Base-by-base conservation (phyloP, 2,797 vertebrate species). In the Enteromius viviparus region DNA sequence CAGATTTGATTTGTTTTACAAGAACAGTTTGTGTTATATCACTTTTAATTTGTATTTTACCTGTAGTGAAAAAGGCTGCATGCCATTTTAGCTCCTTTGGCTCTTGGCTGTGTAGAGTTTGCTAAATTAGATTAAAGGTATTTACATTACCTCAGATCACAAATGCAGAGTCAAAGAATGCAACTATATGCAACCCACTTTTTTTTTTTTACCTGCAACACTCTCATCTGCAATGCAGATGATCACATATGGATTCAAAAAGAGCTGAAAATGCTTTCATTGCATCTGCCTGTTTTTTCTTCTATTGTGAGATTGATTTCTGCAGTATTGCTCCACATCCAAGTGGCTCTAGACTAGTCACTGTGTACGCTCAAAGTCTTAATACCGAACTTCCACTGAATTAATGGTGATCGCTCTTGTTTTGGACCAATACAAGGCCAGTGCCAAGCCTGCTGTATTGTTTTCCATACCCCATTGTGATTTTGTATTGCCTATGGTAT, bases 401-500 rank as follows among this genome's bases (percentile, higher is more conserved):
- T 29, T 32, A 76, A 14, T 15, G 3, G 6, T 37, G 34, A 76
- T 23, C 7, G 7, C 26, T 75, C 32, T 83, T 62, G 51, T 69
- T 80, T 69, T 58, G 49, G 49, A 60, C 72, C 60, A 45, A 42
- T 32, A 58, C 6, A 26, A 47, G 42, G 42, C 37, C 32, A 34
- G 53, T 70, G 34, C 40, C 53, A 53, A 81, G 84, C 45, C 74
- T 82, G 66, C 51, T 81, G 45, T 62, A 68, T 60, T 75, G 4
- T n/a, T 45, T 85, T 65, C 62, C 26, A 14, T 55, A 37, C 23
- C 58, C 64, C 51, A 7, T 66, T 58, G 80, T 82, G 58, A 74
- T 85, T 80, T 77, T 62, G 49, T 78, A 72, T 78, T 74, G 32
- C 64, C 53, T 77, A 64, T 85, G 29, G 29, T 45, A 70, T 85